Base-by-base conservation (phyloP, 2,113 vertebrate species). In the Parotia lawesii region DNA sequence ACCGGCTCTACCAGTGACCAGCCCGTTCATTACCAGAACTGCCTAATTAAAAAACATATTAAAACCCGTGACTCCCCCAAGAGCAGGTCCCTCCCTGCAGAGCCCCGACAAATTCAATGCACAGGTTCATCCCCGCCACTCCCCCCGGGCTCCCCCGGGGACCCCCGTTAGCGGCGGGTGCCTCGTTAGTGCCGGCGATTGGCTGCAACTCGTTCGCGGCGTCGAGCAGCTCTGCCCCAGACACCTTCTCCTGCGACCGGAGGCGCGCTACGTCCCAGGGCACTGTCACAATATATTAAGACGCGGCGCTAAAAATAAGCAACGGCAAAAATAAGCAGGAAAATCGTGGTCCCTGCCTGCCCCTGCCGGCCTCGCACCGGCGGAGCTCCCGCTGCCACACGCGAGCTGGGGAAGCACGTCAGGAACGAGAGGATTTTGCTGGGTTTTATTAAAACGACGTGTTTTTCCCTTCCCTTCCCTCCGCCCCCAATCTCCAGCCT, bases 241-340 rank as follows among this genome's bases (percentile, higher is more conserved):
- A 91, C 94, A 89, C 91, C 91, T 93, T 72, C 75, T 58, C 80
- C 44, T 45, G 47, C 7, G 42, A 77, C 85, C 42, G 2, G 37
- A 85, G 84, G 86, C 38, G 4, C 20, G 6, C 45, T 8, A 16
- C 29, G 14, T 92, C 91, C 91, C 93, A 78, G 80, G 85, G 94
- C 90, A 91, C 87, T 88, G 91, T 83, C 95, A 94, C 94, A 87
- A 71, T 29, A 56, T 48, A 91, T 96, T 96, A 95, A 93, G 73
- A 90, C 10, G 24, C 70, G 33, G 93, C 3, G 62, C 94, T 92
- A 95, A 94, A 95, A 95, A 96, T 91, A 92, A 96, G 86, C 66
- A 7, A 21, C 9, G 9, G 85, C 85, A 79, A 92, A 87, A 92
- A 88, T 58, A 87, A 74, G 85, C 65, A 21, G 58, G 86, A 48